phyloP scores from a whole-genome alignment of 2,888 invertebrate genomes.

The Phaonia tiefii region DNA sequence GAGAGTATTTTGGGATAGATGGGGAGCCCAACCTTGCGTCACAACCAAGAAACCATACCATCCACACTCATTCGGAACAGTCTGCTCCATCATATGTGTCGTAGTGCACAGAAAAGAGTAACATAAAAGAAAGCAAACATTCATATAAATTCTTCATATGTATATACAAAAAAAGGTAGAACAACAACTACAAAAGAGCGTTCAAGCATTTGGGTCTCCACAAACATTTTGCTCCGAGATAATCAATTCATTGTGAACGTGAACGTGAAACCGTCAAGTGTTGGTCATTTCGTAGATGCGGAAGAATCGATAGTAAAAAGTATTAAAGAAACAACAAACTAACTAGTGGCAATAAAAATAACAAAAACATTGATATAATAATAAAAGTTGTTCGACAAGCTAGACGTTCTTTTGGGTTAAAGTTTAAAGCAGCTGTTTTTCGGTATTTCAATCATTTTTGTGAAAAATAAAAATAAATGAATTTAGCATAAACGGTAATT shows the following conservation, averaged over 20 bases:
- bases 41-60: too few relatives aligned
- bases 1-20: too few relatives aligned
- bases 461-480: not conserved
- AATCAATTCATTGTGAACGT: slow-evolving; percentile 54
- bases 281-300: slow-evolving; percentile 46
- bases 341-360: not conserved
- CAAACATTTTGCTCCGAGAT: slow-evolving; percentile 32
- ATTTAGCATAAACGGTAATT: slow-evolving; percentile 24
- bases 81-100: not conserved
- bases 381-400: slow-evolving; percentile 41
- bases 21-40: too few relatives aligned
- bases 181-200: slow-evolving; percentile 17
- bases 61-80: too few relatives aligned
- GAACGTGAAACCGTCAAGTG: slow-evolving; percentile 41
- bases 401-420: slow-evolving; percentile 5
- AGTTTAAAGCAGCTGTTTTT: not conserved
- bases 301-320: slow-evolving; percentile 40
- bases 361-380: not conserved
- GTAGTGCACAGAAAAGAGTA: slow-evolving; percentile 33
- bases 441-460: too few relatives aligned
- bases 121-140: slow-evolving; percentile 20
- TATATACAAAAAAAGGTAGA: not conserved
- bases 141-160: too few relatives aligned
- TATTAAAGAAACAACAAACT: slow-evolving; percentile 14
- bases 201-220: slow-evolving; percentile 7